These are phyloP conservation scores for Psittacara wagleri DNA, from an alignment of 2,113 vertebrate species.

Conservation along the genomic window DNA sequence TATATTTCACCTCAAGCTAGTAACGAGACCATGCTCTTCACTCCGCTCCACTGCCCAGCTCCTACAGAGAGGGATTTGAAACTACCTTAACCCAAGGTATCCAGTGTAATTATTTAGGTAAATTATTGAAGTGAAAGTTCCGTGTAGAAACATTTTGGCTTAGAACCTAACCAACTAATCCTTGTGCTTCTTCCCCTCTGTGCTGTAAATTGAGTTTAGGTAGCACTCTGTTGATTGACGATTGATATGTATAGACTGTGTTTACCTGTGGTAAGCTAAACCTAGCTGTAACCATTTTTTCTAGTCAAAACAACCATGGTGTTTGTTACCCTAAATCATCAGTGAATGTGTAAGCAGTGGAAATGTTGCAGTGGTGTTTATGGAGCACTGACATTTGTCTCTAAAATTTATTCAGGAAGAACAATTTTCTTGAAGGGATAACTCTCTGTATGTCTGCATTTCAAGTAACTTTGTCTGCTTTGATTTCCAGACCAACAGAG, in stretches of 20 bases:
- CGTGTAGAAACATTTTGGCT: neutral
- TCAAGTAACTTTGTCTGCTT: neutral
- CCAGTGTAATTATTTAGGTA: neutral
- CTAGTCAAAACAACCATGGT: neutral
- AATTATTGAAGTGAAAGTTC: neutral
- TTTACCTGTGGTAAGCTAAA: neutral
- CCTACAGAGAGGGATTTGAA: neutral
- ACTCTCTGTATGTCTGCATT: neutral
- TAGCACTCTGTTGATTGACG: neutral
- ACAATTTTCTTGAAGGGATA: neutral
- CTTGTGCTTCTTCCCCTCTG: neutral
- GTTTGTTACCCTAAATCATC: neutral
- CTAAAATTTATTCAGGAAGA: neutral
- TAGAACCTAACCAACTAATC: neutral
- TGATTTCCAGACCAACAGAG: neutral
- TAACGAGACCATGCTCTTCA: neutral
- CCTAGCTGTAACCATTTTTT: neutral
- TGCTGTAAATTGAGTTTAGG: neutral
- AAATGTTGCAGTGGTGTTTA: neutral
- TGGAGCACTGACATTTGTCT: neutral
- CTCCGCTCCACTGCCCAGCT: neutral
- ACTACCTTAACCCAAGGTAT: neutral
- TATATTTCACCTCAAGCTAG: neutral
- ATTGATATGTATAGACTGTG: neutral
- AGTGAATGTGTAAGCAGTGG: neutral